Evolutionary conservation across 2,888 invertebrate species (phyloP).

Genomic region (Teinopalpus imperialis): DNA sequence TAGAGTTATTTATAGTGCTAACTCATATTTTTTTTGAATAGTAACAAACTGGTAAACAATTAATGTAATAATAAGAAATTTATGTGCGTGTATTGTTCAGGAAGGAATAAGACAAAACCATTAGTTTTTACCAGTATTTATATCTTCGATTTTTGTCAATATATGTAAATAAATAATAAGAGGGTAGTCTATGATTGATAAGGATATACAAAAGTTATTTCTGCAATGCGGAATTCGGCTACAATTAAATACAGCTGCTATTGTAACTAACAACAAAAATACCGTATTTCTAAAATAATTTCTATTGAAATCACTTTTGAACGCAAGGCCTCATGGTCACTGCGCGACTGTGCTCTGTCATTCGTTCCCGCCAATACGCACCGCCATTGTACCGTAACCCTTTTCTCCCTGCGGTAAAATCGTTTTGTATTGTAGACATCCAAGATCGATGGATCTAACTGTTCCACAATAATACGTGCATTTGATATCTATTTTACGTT

Average conservation of each 20-base stretch:
- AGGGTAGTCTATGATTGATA: no score
- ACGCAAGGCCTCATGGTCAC: not conserved
- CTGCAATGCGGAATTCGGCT: no score
- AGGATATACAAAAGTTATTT: no score
- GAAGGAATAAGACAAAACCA: no score
- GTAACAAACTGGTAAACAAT: no score
- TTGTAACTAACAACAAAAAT: not conserved
- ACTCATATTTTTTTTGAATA: no score
- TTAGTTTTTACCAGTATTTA: no score
- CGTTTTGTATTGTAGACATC: conserved; percentile 36
- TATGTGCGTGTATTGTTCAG: no score
- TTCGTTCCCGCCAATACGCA: conserved; percentile 2
- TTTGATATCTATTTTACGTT: conserved; percentile 34
- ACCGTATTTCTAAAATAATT: conserved; percentile 4
- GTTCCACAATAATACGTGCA: conserved; percentile 28
- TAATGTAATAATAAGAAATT: no score
- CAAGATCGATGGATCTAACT: conserved; percentile 36
- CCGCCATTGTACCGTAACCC: conserved; percentile 29
- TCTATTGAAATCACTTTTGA: not conserved
- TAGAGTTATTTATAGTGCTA: not conserved
- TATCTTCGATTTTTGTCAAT: no score
- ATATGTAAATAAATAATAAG: no score
- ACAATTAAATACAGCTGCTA: not conserved
- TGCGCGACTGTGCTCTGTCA: not conserved
- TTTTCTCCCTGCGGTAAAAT: conserved; percentile 27